Base-by-base conservation (phyloP, 2,113 vertebrate genomes). In the Aldabrachelys gigantea region DNA sequence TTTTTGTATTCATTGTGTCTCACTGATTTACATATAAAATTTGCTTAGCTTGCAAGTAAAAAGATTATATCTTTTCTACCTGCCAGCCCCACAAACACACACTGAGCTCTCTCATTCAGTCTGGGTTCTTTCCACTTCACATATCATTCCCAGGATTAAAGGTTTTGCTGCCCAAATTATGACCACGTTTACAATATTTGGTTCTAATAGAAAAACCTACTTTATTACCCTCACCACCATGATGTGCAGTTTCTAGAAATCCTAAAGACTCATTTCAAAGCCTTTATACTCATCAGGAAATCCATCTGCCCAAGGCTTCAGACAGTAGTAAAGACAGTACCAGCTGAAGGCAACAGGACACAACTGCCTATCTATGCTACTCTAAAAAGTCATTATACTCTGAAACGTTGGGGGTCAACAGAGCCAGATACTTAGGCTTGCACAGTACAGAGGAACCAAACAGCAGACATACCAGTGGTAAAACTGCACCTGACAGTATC, bases 31-130 rank as follows among this genome's bases (percentile, higher is more conserved):
- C 93, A 69, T 19, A 50, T 12, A 75, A 0, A 41, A 85, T 79
- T 88, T 96, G 8, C 41, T 93, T 85, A 92, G 31, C 17, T 78
- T 87, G 14, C 78, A 78, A 89, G 49, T 31, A 86, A 49, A 56
- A 41, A 92, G 38, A 89, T 79, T 91, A 91, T 72, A 1, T 56
- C 84, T 65, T 8, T 80, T 92, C 75, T 62, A 89, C 86, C 35
- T 19, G 76, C 47, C 75, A 85, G 44, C 62, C 27, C 53, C 86
- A 16, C 3, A 4, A 38, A 69, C 27, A 72, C 1, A 14, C 14
- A 56, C 16, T 19, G 10, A 53, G n/a, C 14, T 53, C 24, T n/a
- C 29, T 89, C 38, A 87, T 1, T 65, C 76, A 41, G 38, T 8
- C 87, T 62, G 27, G 54, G 82, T 69, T 89, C 29, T 10, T 90